Conservation (phyloP, 2,113 vertebrate genomes). For the Cyanistes caeruleus region DNA sequence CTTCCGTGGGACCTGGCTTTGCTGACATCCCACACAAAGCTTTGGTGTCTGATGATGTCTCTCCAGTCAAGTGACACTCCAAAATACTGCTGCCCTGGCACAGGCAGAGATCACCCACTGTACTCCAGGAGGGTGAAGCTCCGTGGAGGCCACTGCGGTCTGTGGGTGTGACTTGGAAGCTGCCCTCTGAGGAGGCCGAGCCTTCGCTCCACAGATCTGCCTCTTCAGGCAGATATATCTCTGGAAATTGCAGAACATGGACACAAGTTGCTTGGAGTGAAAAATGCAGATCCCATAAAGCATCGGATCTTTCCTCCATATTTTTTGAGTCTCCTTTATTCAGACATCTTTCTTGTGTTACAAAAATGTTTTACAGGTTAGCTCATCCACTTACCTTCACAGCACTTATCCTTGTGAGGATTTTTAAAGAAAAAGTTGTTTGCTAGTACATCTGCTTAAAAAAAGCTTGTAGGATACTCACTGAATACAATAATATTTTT, state of each 20-base stretch:
- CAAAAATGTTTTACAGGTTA: neutral
- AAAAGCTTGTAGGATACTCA: neutral
- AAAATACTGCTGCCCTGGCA: neutral
- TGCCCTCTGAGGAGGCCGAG: neutral
- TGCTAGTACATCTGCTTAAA: neutral
- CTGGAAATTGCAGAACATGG: neutral
- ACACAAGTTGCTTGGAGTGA: neutral
- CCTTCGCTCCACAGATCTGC: neutral
- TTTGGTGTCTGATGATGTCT: neutral
- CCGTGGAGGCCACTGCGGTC: accelerated
- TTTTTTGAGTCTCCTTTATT: neutral
- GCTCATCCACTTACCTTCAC: neutral
- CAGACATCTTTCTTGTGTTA: neutral
- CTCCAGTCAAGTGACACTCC: neutral
- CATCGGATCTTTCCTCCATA: neutral
- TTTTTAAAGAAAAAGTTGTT: neutral
- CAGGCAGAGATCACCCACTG: neutral
- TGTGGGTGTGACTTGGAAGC: neutral
- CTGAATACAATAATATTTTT: neutral
- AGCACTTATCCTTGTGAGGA: neutral
- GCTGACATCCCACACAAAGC: neutral
- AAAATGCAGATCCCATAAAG: neutral
- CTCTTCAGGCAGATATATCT: neutral
- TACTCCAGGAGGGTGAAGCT: neutral
- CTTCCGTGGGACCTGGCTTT: neutral